Evolutionary conservation across 2,113 vertebrate species (phyloP), one percentile per base, ranked within the genome.

Genomic region (Podarcis muralis): DNA sequence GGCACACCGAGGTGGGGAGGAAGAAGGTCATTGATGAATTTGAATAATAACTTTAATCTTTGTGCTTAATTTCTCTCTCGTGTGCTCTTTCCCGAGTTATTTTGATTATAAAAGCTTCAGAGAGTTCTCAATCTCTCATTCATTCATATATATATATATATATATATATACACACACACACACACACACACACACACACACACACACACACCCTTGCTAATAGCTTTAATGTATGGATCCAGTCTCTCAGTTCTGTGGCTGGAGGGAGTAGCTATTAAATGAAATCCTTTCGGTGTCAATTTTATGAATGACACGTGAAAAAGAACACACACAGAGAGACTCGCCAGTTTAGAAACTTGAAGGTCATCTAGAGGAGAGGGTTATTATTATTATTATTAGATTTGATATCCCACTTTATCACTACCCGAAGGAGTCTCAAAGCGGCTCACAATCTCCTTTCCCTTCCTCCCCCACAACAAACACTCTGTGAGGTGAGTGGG

Each of bases 21-120:
- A 15, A 5, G 32, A 32, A 74, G 71, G 27, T 9, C 3, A 25
- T 72, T 72, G 43, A 94, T 94, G 95, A 96, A 97, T 97, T 91
- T 94, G 93, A 96, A 97, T 95, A 83, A 95, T 95, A 89, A 90
- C 90, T 84, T 91, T 79, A 77, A 81, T 90, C 93, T 96, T 92
- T 87, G 89, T 80, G 83, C 92, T 88, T 91, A 89, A 94, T 92
- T 93, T 80, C 43, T 12, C 48, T 48, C 89, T 86, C 88, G 30
- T 12, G 2, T 37, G 48, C 82, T 72, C 37, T 90, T 85, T 91
- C 95, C 92, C 87, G 65, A 93, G 86, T 71, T 77, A 88, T 93
- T 95, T 94, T 87, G 89, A 82, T 81, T 85, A 88, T 87, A 81
- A 87, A 92, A 85, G 84, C 85, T 86, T 88, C 40, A 12, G 66